Percentiles rank a stretch among this genome's conserved stretches.
Evolutionary conservation across 2,113 vertebrate genomes (phyloP).

Genomic region (Morone chrysops): DNA sequence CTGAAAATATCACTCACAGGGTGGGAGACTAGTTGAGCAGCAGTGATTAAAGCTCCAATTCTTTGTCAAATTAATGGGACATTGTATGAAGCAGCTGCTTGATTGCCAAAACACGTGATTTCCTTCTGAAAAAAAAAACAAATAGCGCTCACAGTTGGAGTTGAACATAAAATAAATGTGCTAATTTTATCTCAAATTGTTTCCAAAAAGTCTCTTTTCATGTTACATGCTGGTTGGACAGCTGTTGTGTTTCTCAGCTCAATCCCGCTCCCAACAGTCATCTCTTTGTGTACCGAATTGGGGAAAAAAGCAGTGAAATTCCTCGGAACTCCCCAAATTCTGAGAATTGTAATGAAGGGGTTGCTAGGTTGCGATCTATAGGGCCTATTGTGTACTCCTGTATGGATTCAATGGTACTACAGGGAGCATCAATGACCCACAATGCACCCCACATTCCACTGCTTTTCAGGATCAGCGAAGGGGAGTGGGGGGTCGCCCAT

Average conservation of each 20-base stretch:
- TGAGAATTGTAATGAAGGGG: constrained; percentile 77
- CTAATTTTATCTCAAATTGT: constrained; percentile 15
- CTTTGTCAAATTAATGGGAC: constrained; percentile 3
- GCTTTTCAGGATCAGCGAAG: constrained; percentile 62
- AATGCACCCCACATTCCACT: constrained; percentile 70
- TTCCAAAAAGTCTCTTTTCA: constrained; percentile 21
- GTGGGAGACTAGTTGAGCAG: constrained; percentile 1
- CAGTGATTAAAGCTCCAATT: constrained; percentile 19
- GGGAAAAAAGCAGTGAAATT: constrained; percentile 65
- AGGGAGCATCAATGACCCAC: constrained; percentile 71
- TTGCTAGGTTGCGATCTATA: constrained; percentile 82
- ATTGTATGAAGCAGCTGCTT: neutral
- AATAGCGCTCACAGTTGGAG: neutral
- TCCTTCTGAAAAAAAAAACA: neutral
- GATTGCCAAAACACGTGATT: constrained; percentile 8
- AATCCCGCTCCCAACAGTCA: constrained; percentile 58
- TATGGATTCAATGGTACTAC: constrained; percentile 72
- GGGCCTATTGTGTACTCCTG: constrained; percentile 74
- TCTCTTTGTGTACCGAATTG: constrained; percentile 61
- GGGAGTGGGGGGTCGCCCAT: constrained; percentile 34
- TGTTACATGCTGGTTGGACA: constrained; percentile 33
- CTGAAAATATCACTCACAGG: constrained; percentile 7
- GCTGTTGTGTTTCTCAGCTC: constrained; percentile 58
- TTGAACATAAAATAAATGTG: constrained; percentile 15
- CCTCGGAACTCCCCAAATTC: constrained; percentile 74